Evolutionary conservation across 2,113 vertebrate species (phyloP), one percentile per base, ranked within the genome.

Genomic region (Muntiacus reevesi): DNA sequence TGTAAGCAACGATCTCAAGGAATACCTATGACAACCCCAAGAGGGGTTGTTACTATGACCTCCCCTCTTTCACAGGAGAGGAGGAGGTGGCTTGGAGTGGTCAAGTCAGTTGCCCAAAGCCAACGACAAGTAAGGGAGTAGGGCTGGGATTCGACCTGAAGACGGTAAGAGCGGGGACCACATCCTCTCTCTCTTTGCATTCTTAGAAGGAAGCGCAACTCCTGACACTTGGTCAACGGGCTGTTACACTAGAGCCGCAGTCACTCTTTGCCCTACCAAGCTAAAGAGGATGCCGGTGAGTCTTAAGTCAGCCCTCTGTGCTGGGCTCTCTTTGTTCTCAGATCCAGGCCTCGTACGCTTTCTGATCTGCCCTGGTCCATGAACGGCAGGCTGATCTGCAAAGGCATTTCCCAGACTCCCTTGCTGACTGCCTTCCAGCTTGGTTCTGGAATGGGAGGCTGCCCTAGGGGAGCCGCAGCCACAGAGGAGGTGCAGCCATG

Each of bases 401-500:
- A 67, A 85, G n/a, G 25, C 67, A 33, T 83, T 55, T 86, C 50
- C 67, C 33, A 52, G 92, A 30, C 78, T 30, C 21, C 36, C 30
- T 89, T 54, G 54, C 55, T 87, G 85, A 36, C 45, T 87, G 91
- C 74, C 90, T 71, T 60, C 78, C 57, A 85, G 76, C 12, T 28
- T 15, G 16, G 27, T 88, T 33, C 33, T 2, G 16, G 28, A 19
- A 7, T 3, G 50, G 57, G 36, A 85, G 93, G n/a, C 43, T 93
- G 25, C 52, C 1, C 57, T 13, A 45, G 1, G 2, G 90, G 89
- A 82, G 57, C 25, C 5, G 14, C n/a, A 67, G 14, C 12, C 36
- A 7, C 0, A 4, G 40, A 54, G 67, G 33, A 16, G 43, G 54
- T 1, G 25, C 6, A 25, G 43, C 50, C 52, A 7, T 0, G 10